Percentiles rank a stretch among this genome's conserved stretches.
These are phyloP conservation scores for Epizoanthus scotinus DNA, from an alignment of 92 coral and sea anemone genomes.

Conservation along the genomic window DNA sequence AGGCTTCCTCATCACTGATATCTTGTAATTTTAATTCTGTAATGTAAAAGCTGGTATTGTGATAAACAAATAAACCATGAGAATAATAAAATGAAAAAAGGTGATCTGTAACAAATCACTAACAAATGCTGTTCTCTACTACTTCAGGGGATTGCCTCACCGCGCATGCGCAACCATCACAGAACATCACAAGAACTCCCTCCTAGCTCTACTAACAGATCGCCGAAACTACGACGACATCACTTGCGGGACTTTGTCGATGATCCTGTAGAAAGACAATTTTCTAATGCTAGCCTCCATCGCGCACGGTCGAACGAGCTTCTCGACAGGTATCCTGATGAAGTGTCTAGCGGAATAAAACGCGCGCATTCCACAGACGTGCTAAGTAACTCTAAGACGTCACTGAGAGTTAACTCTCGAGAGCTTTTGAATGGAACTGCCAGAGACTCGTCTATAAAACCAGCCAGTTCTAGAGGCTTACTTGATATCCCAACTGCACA, in stretches of 20 bases:
- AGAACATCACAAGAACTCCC: background rate
- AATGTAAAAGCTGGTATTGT: too few relatives aligned
- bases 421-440: slow-evolving; percentile 7
- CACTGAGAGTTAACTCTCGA: slow-evolving; percentile 23
- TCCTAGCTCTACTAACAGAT: background rate
- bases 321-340: slow-evolving; percentile 24
- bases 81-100: too few relatives aligned
- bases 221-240: background rate
- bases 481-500: slow-evolving; percentile 28
- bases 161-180: background rate
- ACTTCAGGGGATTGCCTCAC: background rate
- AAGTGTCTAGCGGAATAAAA: slow-evolving; percentile 10
- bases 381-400: slow-evolving; percentile 9
- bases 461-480: slow-evolving; percentile 4
- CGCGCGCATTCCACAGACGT: slow-evolving; percentile 27
- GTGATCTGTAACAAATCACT: too few relatives aligned
- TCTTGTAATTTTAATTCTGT: too few relatives aligned
- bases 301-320: slow-evolving; percentile 34
- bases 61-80: too few relatives aligned
- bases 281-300: slow-evolving; percentile 15
- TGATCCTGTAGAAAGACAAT: slow-evolving; percentile 1
- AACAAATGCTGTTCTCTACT: background rate
- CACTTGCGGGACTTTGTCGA: slow-evolving; percentile 4
- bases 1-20: too few relatives aligned
- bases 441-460: background rate